A percentile compares a stretch with the other conserved stretches of the same genome.
phyloP scores from a whole-genome alignment of 1,140 invertebrate genomes.

The Halictus rubicundus region DNA sequence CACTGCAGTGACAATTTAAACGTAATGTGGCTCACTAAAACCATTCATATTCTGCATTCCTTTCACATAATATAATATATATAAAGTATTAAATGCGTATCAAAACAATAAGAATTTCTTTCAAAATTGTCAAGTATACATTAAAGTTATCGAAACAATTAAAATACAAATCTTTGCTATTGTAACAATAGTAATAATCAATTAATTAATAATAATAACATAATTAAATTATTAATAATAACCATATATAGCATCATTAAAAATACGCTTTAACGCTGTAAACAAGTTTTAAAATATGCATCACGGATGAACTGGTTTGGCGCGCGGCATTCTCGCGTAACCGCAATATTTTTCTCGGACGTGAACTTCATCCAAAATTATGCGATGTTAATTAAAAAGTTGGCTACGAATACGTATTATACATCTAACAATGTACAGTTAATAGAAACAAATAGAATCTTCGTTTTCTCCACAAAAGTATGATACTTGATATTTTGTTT shows the following conservation, averaged over 20 bases:
- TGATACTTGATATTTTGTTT: slow-evolving; percentile 14
- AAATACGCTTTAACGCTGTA: neutral
- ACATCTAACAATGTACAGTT: slow-evolving; percentile 27
- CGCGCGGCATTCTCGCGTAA: neutral
- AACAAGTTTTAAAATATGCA: neutral
- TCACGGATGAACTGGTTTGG: neutral
- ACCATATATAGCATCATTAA: neutral
- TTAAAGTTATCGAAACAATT: too few species aligned
- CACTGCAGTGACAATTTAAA: too few species aligned
- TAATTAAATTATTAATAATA: too few species aligned
- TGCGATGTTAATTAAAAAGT: slow-evolving; percentile 51
- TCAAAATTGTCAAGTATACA: too few species aligned
- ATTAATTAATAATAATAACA: too few species aligned
- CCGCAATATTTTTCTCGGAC: neutral
- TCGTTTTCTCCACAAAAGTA: neutral
- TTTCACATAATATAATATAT: too few species aligned
- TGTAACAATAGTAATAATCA: too few species aligned
- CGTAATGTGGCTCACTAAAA: too few species aligned
- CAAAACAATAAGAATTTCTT: too few species aligned
- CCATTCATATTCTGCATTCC: too few species aligned
- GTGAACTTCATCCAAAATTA: slow-evolving; percentile 18
- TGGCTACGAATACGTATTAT: neutral
- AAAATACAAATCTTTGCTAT: too few species aligned
- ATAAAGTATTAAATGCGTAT: too few species aligned
- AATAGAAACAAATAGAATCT: slow-evolving; percentile 36